phyloP scores from a whole-genome alignment of 2,797 vertebrate species.

The Orestias chungarensis region DNA sequence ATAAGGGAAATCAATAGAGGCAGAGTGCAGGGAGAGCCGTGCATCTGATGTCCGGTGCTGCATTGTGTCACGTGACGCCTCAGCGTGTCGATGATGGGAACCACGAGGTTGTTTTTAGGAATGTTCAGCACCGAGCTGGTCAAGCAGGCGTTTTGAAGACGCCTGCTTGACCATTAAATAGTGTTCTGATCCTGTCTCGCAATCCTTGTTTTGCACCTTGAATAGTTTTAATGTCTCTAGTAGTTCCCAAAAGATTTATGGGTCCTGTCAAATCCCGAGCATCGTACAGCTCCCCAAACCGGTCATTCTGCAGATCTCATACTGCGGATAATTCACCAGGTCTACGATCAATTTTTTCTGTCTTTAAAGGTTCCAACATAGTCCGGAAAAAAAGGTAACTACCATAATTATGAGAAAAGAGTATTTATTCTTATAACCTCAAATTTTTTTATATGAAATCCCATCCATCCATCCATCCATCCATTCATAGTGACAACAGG shows the following conservation, averaged over 20 bases:
- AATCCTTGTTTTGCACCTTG: not conserved
- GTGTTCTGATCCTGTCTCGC: not conserved
- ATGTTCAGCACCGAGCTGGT: constrained; percentile 39
- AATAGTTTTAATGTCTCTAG: not conserved
- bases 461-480: too few species aligned
- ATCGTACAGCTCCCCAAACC: not conserved
- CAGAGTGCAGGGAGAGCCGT: constrained; percentile 25
- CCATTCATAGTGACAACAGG: too few species aligned
- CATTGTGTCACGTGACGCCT: constrained; percentile 45
- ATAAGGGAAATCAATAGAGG: constrained; percentile 65
- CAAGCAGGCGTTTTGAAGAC: constrained; percentile 1
- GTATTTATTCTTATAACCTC: not conserved
- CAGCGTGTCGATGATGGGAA: constrained; percentile 55
- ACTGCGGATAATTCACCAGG: constrained; percentile 51
- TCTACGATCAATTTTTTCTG: constrained; percentile 42
- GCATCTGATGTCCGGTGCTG: constrained; percentile 41
- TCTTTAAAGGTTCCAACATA: not conserved
- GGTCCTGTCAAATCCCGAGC: not conserved
- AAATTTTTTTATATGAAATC: not conserved
- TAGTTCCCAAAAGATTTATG: constrained; percentile 4
- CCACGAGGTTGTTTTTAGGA: constrained; percentile 59
- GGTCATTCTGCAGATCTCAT: constrained; percentile 22
- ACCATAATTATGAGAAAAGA: too few species aligned
- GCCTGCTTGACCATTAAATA: constrained; percentile 14
- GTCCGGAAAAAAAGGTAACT: not conserved